Base-by-base conservation (phyloP, 2,888 invertebrate species). In the Ferdinandea cuprea region DNA sequence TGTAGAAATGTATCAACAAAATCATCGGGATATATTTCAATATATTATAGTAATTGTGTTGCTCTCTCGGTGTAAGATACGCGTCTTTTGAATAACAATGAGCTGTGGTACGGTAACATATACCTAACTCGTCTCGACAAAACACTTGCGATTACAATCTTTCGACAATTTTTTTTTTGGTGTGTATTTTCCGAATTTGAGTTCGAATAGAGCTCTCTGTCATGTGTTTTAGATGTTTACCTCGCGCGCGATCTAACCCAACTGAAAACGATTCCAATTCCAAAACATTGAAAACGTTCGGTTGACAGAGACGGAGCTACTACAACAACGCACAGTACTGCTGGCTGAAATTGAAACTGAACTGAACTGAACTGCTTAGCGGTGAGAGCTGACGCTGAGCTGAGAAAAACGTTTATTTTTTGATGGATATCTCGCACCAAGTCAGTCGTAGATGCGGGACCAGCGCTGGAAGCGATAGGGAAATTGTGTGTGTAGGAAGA, bases 401-500 rank as follows among this genome's bases (percentile, higher is more conserved):
- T 68, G 63, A 59, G 69, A 78, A 73, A 65, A 83, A 68, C 83
- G 73, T 83, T 78, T 80, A 74, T 74, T 83, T 81, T 72, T 77
- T 78, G 83, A 83, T 83, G 83, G 78, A 83, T 83, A 83, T 83
- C 83, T 83, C 56, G 69, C 76, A 68, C 19, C 83, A 77, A 68
- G 83, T 83, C 78, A 68, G 83, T 83, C 78, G 83, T 78, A 78
- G 83, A 73, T 80, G 68, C 79, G 81, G 81, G 76, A 76, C 76
- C 76, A 71, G 71, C 54, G 66, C 50, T 58, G 13, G 2, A 56
- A 58, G 68, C 77, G 83, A 77, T 83, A 83, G 78, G 72, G 61
- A 78, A 81, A 76, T 81, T 44, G 65, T 59, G 76, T 63, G 56
- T 81, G 71, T 77, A 61, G 72, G 72, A 68, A 73, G 72, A 68